Evolutionary conservation across 2,797 vertebrate genomes (phyloP).

Genomic region (Aeoliscus strigatus): DNA sequence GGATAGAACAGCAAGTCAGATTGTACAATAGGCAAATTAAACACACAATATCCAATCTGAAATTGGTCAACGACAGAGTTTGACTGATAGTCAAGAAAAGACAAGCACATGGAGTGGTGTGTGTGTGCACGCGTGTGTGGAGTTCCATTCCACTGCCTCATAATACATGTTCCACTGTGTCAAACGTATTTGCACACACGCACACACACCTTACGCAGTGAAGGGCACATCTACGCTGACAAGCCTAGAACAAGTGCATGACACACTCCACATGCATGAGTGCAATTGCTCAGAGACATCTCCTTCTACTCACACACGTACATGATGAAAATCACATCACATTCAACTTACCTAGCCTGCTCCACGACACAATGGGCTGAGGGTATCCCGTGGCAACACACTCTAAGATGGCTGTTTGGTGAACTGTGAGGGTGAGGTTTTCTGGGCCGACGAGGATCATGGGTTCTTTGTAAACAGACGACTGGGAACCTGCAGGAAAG

Average conservation of each 20-base stretch:
- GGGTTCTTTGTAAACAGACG: slow-evolving; percentile 94
- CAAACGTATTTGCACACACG: too few relatives aligned
- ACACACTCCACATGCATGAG: too few relatives aligned
- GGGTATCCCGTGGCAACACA: slow-evolving; percentile 97
- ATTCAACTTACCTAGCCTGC: slow-evolving; percentile 87
- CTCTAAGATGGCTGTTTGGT: slow-evolving; percentile 96
- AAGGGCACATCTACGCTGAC: too few relatives aligned
- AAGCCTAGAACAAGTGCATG: too few relatives aligned
- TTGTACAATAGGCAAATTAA: slow-evolving; percentile 64
- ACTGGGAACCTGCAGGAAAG: slow-evolving; percentile 81
- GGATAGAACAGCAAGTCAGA: slow-evolving; percentile 60
- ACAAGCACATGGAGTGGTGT: slow-evolving; percentile 25
- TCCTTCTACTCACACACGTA: too few relatives aligned
- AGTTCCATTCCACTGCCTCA: too few relatives aligned
- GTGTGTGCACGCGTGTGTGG: too few relatives aligned
- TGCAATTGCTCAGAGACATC: too few relatives aligned
- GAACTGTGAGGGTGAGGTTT: slow-evolving; percentile 96
- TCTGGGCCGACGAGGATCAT: slow-evolving; percentile 94
- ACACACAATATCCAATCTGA: slow-evolving; percentile 58
- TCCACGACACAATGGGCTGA: slow-evolving; percentile 97
- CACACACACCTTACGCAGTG: too few relatives aligned
- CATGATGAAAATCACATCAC: too few relatives aligned
- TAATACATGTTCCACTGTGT: too few relatives aligned
- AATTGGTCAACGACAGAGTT: slow-evolving; percentile 53
- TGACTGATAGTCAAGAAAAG: slow-evolving; percentile 53